Evolutionary conservation across 2,113 vertebrate species (phyloP).

Genomic region (Sinosuthora webbiana): DNA sequence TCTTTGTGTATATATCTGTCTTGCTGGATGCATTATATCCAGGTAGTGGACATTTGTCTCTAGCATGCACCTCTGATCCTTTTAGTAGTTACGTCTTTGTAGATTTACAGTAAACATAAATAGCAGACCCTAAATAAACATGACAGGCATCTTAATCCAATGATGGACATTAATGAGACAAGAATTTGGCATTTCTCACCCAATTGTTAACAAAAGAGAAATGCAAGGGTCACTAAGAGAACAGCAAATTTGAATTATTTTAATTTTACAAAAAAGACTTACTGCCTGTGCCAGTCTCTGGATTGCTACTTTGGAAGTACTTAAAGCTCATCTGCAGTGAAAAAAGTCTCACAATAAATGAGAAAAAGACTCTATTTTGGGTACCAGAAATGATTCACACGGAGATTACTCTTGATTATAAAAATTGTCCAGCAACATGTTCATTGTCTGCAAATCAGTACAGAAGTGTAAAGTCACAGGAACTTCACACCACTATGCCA

Average conservation of each 20-base stretch:
- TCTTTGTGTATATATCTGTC: background rate
- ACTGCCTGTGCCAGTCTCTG: background rate
- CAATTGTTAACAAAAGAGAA: background rate
- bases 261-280: slow-evolving; percentile 15
- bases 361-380: background rate
- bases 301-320: slow-evolving; percentile 1
- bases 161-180: slow-evolving; percentile 5
- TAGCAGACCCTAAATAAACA: background rate
- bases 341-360: background rate
- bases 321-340: background rate
- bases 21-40: background rate
- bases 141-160: background rate
- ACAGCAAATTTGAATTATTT: slow-evolving; percentile 23
- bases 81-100: background rate
- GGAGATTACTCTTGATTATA: background rate
- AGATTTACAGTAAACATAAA: background rate
- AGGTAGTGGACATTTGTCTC: background rate
- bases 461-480: background rate
- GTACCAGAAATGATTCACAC: background rate
- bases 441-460: background rate
- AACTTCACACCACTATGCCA: background rate
- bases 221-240: background rate
- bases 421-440: background rate
- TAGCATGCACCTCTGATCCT: background rate
- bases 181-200: background rate